Percentiles rank a stretch among this genome's conserved stretches.
These are phyloP conservation scores for Pseudomyrmex dendroicus DNA, from an alignment of 1,140 invertebrate genomes.

Conservation along the genomic window DNA sequence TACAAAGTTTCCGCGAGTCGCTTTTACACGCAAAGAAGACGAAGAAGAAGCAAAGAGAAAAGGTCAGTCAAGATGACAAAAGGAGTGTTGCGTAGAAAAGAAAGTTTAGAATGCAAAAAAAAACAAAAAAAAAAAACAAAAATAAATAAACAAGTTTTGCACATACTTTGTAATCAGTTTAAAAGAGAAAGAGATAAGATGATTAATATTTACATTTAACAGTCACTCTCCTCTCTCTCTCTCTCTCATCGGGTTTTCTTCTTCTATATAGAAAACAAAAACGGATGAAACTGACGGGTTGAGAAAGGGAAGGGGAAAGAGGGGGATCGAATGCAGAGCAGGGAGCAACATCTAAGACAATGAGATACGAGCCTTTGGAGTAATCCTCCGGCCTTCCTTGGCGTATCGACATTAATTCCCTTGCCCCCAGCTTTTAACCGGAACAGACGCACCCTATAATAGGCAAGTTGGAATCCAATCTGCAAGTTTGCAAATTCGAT, in stretches of 20 bases:
- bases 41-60: conserved; percentile 23
- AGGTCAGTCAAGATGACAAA: neutral
- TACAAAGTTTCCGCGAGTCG: conserved; percentile 75
- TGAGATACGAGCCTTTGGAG: conserved; percentile 79
- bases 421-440: conserved; percentile 85
- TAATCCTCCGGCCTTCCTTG: conserved; percentile 83
- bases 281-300: neutral
- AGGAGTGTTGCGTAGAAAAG: conserved; percentile 18
- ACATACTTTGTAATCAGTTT: conserved; percentile 11
- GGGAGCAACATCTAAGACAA: conserved; percentile 78
- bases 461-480: conserved; percentile 86
- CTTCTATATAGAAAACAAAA: neutral
- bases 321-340: conserved; percentile 56
- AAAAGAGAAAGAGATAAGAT: neutral
- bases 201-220: conserved; percentile 29
- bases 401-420: conserved; percentile 86
- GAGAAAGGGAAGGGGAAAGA: neutral
- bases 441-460: conserved; percentile 86
- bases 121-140: neutral
- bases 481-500: conserved; percentile 86
- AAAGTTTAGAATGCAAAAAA: conserved; percentile 38
- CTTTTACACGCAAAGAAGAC: conserved; percentile 18
- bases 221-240: neutral
- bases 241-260: neutral
- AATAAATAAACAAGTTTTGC: no score